A percentile compares a stretch with the other conserved stretches of the same genome.
Evolutionary conservation across 2,888 invertebrate species (phyloP).

Genomic region (Uloborus plumipes): DNA sequence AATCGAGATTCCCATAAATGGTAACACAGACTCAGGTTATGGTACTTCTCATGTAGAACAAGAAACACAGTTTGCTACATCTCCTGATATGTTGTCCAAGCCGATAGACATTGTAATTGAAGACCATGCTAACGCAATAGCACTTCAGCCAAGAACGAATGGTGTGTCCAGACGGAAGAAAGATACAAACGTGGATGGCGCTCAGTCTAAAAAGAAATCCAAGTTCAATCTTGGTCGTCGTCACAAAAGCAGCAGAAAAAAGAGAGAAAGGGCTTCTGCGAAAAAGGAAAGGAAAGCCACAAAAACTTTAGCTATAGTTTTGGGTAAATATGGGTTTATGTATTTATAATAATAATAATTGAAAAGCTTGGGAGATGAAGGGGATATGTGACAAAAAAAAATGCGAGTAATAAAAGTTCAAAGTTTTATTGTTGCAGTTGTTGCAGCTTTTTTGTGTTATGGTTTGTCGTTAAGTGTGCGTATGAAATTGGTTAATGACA

Average conservation of each 20-base stretch:
- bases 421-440: too few relatives aligned
- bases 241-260: conserved; percentile 94
- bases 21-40: conserved; percentile 88
- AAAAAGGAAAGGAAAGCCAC: conserved; percentile 97
- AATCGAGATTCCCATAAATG: conserved; percentile 69
- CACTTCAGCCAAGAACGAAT: conserved; percentile 9
- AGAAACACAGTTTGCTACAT: conserved; percentile 72
- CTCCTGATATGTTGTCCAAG: conserved; percentile 3
- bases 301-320: conserved; percentile 85
- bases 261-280: conserved; percentile 92
- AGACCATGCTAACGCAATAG: background rate
- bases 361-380: too few relatives aligned
- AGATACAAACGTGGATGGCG: background rate
- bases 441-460: too few relatives aligned
- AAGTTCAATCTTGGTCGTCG: conserved; percentile 73
- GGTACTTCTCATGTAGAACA: conserved; percentile 76
- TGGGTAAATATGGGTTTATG: conserved; percentile 72
- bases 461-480: too few relatives aligned
- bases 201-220: conserved; percentile 65
- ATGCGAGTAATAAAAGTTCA: too few relatives aligned
- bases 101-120: background rate
- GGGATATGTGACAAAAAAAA: too few relatives aligned
- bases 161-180: conserved; percentile 1
- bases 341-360: too few relatives aligned
- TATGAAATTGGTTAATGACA: too few relatives aligned